phyloP scores from a whole-genome alignment of 2,888 invertebrate species.

The Dryobota labecula region DNA sequence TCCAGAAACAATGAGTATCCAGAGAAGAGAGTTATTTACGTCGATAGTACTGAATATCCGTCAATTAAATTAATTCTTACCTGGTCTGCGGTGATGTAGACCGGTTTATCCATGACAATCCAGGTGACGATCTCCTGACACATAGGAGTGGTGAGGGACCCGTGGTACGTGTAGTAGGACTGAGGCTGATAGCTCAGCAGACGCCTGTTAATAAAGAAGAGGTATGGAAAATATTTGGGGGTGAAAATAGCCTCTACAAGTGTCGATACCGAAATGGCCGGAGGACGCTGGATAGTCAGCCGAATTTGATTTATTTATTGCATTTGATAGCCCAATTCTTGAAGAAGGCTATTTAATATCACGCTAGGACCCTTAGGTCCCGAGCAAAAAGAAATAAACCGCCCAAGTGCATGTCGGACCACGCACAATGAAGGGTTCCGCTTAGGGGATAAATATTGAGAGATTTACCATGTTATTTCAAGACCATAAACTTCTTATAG shows the following conservation, averaged over 20 bases:
- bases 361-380: too few species aligned
- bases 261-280: background rate
- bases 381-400: too few species aligned
- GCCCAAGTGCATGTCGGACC: too few species aligned
- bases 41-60: background rate
- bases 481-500: too few species aligned
- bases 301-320: too few species aligned
- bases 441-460: too few species aligned
- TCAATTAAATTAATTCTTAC: conserved; percentile 69
- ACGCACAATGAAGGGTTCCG: too few species aligned
- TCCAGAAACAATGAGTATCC: background rate
- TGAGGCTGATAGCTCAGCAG: conserved; percentile 91
- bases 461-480: too few species aligned
- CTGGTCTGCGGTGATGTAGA: conserved; percentile 83
- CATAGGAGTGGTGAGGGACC: conserved; percentile 94
- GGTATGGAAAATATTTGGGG: background rate
- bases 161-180: conserved; percentile 92
- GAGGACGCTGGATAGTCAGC: background rate
- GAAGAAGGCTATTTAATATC: too few species aligned
- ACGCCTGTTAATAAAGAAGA: conserved; percentile 71
- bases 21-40: background rate
- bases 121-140: conserved; percentile 94
- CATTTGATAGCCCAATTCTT: too few species aligned
- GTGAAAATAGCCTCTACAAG: background rate
- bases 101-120: conserved; percentile 91